These are phyloP conservation scores for Clistopyga incitator DNA, from an alignment of 2,888 invertebrate genomes.

Conservation along the genomic window DNA sequence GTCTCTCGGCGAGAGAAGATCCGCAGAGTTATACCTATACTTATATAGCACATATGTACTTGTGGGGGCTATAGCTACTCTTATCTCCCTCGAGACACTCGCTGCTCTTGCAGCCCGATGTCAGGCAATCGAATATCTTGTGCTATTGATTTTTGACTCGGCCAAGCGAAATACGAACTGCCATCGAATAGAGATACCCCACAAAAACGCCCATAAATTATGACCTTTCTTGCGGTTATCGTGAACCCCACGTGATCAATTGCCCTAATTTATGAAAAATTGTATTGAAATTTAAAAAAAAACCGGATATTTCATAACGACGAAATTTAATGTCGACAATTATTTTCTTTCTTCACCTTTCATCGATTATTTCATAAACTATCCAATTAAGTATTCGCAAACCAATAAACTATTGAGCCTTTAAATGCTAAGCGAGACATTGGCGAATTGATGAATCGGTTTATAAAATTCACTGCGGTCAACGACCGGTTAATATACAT, in stretches of 20 bases:
- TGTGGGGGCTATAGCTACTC: slow-evolving; percentile 37
- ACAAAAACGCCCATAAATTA: slow-evolving; percentile 1
- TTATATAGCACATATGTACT: slow-evolving; percentile 4
- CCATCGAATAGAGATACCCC: slow-evolving; percentile 7
- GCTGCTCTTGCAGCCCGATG: slow-evolving; percentile 44
- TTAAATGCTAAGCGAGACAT: not conserved
- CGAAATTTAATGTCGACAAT: too few relatives aligned
- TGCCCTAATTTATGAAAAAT: slow-evolving; percentile 7
- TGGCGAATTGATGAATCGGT: slow-evolving; percentile 15
- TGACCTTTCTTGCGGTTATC: slow-evolving; percentile 4
- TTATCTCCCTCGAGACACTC: slow-evolving; percentile 63
- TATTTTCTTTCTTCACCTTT: too few relatives aligned
- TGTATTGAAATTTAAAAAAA: too few relatives aligned
- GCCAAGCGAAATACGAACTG: slow-evolving; percentile 40
- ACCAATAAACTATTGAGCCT: not conserved
- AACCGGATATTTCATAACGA: too few relatives aligned
- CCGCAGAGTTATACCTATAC: not conserved
- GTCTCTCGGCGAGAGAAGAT: not conserved
- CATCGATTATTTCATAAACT: not conserved
- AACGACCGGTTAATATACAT: slow-evolving; percentile 17
- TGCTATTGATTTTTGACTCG: slow-evolving; percentile 60
- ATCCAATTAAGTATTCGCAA: not conserved
- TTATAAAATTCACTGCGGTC: slow-evolving; percentile 2
- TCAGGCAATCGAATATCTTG: slow-evolving; percentile 59
- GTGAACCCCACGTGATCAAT: not conserved